Evolutionary conservation across 2,888 invertebrate species (phyloP).

Genomic region (Nomada goodeniana): DNA sequence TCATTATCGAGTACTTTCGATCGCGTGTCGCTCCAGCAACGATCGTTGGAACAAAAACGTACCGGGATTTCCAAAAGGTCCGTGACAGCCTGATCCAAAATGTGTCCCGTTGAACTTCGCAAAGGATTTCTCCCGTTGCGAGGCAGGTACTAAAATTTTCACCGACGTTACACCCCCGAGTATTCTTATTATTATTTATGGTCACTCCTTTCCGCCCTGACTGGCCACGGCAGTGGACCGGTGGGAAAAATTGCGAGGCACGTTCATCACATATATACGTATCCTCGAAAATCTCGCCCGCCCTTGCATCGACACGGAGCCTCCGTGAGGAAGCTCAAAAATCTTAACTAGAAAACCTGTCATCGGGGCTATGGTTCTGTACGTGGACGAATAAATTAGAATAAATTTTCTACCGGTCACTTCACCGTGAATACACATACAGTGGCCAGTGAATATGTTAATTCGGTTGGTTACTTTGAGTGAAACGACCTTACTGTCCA

Average conservation of each 20-base stretch:
- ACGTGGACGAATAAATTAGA: constrained; percentile 53
- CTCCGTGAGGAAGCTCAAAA: not conserved
- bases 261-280: not conserved
- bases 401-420: constrained; percentile 49
- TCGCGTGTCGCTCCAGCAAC: not conserved
- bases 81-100: constrained; percentile 32
- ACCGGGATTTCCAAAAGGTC: constrained; percentile 23
- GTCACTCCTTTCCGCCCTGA: not conserved
- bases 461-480: constrained; percentile 12
- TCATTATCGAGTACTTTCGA: not conserved
- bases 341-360: not conserved
- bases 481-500: constrained; percentile 38
- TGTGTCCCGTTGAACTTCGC: not conserved
- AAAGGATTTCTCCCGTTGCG: not conserved
- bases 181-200: constrained; percentile 34
- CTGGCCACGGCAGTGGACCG: not conserved
- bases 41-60: not conserved
- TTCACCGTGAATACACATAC: constrained; percentile 35
- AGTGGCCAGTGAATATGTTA: constrained; percentile 48
- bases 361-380: constrained; percentile 13
- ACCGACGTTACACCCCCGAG: not conserved
- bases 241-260: not conserved
- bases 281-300: constrained; percentile 24
- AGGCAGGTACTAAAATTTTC: constrained; percentile 45
- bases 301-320: constrained; percentile 10